phyloP scores from a whole-genome alignment of 2,797 vertebrate genomes.

The Cossypha dichroa region DNA sequence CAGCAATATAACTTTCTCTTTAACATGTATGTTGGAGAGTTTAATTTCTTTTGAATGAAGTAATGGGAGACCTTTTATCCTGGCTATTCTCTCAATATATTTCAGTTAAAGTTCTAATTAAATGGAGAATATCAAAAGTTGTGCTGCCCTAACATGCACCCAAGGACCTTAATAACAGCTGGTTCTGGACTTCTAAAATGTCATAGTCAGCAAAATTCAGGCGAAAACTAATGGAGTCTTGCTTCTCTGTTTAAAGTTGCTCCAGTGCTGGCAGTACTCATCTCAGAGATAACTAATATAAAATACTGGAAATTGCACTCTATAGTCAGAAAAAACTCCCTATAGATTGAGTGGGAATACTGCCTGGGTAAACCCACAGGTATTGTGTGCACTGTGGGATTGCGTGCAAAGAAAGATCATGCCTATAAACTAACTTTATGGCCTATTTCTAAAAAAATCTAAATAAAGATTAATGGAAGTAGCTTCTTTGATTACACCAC shows the following conservation, averaged over 20 bases:
- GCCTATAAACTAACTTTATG: conserved; percentile 17
- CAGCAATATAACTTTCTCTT: conserved; percentile 21
- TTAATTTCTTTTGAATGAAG: conserved; percentile 15
- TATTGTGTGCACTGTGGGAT: conserved; percentile 1
- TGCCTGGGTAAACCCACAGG: conserved; percentile 62
- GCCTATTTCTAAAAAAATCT: background rate
- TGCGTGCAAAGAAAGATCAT: background rate
- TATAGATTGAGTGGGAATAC: conserved; percentile 32
- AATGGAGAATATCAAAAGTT: background rate
- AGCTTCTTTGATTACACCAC: conserved; percentile 52
- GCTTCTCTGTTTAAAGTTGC: background rate
- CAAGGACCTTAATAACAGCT: conserved; percentile 1
- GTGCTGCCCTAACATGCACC: background rate
- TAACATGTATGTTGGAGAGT: background rate
- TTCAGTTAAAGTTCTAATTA: conserved; percentile 43
- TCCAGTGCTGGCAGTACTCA: conserved; percentile 10
- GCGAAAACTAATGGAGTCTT: background rate
- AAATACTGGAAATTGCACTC: conserved; percentile 9
- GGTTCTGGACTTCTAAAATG: background rate
- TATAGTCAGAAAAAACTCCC: conserved; percentile 35
- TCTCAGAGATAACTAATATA: conserved; percentile 6
- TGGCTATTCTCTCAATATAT: background rate
- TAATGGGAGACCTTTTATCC: background rate
- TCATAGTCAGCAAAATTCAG: conserved; percentile 19
- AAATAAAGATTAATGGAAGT: conserved; percentile 62